phyloP scores from a whole-genome alignment of 2,888 invertebrate genomes.

The Hypomecis punctinalis region DNA sequence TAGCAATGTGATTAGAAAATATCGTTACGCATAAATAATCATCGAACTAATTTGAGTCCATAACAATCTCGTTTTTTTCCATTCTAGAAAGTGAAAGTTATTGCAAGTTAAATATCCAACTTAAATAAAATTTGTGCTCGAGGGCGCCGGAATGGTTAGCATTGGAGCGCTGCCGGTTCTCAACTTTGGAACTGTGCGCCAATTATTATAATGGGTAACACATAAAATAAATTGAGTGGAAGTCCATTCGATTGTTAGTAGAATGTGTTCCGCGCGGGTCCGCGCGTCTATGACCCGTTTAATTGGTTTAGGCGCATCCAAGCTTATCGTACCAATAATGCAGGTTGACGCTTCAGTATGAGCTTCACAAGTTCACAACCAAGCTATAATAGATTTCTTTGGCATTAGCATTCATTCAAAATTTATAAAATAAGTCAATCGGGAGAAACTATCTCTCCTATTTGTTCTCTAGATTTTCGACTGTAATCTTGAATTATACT shows the following conservation, averaged over 20 bases:
- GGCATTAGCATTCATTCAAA: no score
- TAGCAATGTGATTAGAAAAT: no score
- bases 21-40: no score
- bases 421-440: no score
- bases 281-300: conserved; percentile 52
- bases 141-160: conserved; percentile 57
- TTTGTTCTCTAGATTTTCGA: no score
- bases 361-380: neutral
- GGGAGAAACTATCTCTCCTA: no score
- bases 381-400: no score
- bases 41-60: neutral
- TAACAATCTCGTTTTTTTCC: neutral
- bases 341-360: conserved; percentile 11
- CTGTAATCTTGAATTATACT: no score
- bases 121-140: conserved; percentile 58
- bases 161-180: conserved; percentile 52
- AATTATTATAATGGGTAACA: conserved; percentile 78
- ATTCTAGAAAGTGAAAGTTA: conserved; percentile 25
- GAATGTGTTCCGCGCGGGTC: conserved; percentile 60
- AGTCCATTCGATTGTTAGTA: conserved; percentile 70
- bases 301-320: conserved; percentile 50
- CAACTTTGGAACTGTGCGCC: conserved; percentile 68
- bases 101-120: conserved; percentile 54
- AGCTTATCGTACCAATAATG: conserved; percentile 21
- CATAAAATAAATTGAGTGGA: conserved; percentile 75